Evolutionary conservation across 2,888 invertebrate species (phyloP).

Genomic region (Mythimna vitellina): DNA sequence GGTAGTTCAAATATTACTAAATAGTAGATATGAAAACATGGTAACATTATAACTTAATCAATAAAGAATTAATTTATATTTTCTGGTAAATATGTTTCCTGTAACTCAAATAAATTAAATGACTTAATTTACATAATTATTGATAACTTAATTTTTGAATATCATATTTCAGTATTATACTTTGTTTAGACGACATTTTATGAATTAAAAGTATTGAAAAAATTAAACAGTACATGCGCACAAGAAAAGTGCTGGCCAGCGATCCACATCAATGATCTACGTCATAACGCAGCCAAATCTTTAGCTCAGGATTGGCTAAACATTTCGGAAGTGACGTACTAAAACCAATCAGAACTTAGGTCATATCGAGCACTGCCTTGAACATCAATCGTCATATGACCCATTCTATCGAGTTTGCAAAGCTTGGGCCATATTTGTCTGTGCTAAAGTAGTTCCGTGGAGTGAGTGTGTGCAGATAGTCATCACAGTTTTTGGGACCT

Average conservation of each 20-base stretch:
- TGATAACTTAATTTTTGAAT: neutral
- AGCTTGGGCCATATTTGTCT: conserved; percentile 96
- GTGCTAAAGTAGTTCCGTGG: conserved; percentile 95
- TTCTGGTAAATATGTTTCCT: conserved; percentile 8
- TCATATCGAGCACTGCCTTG: conserved; percentile 90
- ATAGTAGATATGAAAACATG: conserved; percentile 29
- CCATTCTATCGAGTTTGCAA: conserved; percentile 91
- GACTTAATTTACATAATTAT: rapidly evolving
- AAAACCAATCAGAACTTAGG: conserved; percentile 90
- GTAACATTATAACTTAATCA: conserved; percentile 51
- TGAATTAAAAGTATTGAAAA: conserved; percentile 67
- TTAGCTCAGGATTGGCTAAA: conserved; percentile 89
- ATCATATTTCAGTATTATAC: neutral
- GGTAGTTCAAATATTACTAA: conserved; percentile 12
- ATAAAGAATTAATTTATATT: conserved; percentile 27
- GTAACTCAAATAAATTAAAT: neutral
- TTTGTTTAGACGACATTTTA: neutral
- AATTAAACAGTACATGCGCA: conserved; percentile 83
- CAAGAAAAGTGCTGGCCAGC: conserved; percentile 85
- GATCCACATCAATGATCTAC: conserved; percentile 90
- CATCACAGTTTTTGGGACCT: conserved; percentile 92
- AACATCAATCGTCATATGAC: conserved; percentile 95
- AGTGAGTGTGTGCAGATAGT: conserved; percentile 95
- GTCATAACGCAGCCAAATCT: conserved; percentile 88
- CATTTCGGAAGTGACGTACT: conserved; percentile 85